These are phyloP conservation scores for Hesperia comma DNA, from an alignment of 2,888 invertebrate species.

Conservation along the genomic window DNA sequence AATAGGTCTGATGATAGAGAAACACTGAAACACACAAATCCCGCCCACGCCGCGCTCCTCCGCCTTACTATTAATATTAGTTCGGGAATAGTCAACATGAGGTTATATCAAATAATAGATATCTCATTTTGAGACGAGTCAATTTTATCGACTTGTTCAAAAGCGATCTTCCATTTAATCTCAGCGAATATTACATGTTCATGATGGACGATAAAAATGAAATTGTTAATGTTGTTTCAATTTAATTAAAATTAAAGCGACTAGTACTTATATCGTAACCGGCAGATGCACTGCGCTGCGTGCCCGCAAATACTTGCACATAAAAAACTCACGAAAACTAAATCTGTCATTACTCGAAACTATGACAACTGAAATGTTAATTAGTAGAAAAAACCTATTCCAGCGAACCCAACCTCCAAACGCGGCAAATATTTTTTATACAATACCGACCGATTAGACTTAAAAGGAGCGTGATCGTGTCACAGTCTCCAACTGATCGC, in stretches of 20 bases:
- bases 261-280: not conserved
- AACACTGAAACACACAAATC: too few species aligned
- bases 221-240: too few species aligned
- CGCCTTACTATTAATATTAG: too few species aligned
- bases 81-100: too few species aligned
- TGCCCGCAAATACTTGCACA: not conserved
- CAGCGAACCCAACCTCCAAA: constrained; percentile 40
- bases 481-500: constrained; percentile 64
- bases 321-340: not conserved
- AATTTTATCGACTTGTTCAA: too few species aligned
- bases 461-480: constrained; percentile 77
- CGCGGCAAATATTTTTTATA: constrained; percentile 48
- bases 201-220: too few species aligned
- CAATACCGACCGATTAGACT: constrained; percentile 65
- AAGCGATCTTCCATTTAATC: too few species aligned
- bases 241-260: not conserved
- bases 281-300: not conserved
- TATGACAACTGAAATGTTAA: constrained; percentile 31
- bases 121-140: too few species aligned
- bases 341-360: constrained; percentile 15
- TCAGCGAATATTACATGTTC: too few species aligned
- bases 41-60: too few species aligned
- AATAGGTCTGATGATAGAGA: too few species aligned
- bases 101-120: too few species aligned
- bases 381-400: constrained; percentile 38